Conservation (phyloP, 2,113 vertebrate genomes). For the Nerophis lumbriciformis region DNA sequence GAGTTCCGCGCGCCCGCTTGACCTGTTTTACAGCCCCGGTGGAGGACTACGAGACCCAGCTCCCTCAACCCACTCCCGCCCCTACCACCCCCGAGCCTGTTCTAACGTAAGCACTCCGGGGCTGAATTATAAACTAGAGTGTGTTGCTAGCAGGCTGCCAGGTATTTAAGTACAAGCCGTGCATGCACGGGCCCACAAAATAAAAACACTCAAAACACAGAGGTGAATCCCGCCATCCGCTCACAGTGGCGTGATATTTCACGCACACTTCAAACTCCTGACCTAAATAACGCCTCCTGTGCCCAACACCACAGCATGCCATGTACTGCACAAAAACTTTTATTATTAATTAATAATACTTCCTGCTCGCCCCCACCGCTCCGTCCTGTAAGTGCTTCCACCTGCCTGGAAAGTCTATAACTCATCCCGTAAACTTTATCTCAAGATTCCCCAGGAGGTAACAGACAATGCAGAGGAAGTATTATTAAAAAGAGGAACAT, state of each 20-base stretch:
- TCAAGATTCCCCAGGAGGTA: slow-evolving; percentile 50
- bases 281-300: slow-evolving; percentile 61
- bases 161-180: slow-evolving; percentile 77
- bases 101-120: slow-evolving; percentile 80
- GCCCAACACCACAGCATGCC: slow-evolving; percentile 39
- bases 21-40: slow-evolving; percentile 47
- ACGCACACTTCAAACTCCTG: slow-evolving; percentile 56
- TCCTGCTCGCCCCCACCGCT: slow-evolving; percentile 39
- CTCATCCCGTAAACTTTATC: slow-evolving; percentile 67
- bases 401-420: slow-evolving; percentile 68
- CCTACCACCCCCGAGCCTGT: slow-evolving; percentile 67
- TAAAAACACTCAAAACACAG: slow-evolving; percentile 4
- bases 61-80: slow-evolving; percentile 46
- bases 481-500: slow-evolving; percentile 63
- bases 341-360: slow-evolving; percentile 47
- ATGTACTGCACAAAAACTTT: slow-evolving; percentile 48
- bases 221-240: slow-evolving; percentile 21
- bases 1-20: slow-evolving; percentile 59
- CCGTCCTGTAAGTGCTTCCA: slow-evolving; percentile 64
- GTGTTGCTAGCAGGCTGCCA: slow-evolving; percentile 77
- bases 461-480: slow-evolving; percentile 55
- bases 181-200: slow-evolving; percentile 52
- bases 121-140: slow-evolving; percentile 79
- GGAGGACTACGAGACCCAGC: slow-evolving; percentile 76
- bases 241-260: slow-evolving; percentile 44